Percentiles rank a stretch among this genome's conserved stretches.
Evolutionary conservation across 2,797 vertebrate genomes (phyloP).

Genomic region (Liparis tanakae): DNA sequence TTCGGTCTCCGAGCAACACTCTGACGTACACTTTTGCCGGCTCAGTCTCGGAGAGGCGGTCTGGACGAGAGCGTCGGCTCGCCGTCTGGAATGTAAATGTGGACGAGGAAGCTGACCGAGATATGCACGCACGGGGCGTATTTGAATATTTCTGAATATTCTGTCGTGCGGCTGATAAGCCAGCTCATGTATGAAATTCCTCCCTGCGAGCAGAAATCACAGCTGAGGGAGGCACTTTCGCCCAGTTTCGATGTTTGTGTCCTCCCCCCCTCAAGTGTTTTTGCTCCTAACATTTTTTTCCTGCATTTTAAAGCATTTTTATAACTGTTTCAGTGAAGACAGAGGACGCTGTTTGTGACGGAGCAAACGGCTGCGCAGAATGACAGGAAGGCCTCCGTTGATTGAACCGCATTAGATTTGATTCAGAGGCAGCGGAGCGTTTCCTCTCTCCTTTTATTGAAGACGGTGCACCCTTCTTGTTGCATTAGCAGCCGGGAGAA

Average conservation of each 20-base stretch:
- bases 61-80: constrained; percentile 28
- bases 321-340: constrained; percentile 1
- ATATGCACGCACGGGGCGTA: constrained; percentile 4
- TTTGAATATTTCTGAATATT: constrained; percentile 8
- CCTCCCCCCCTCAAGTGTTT: constrained; percentile 14
- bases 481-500: constrained; percentile 17
- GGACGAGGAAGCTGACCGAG: constrained; percentile 1
- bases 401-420: constrained; percentile 38
- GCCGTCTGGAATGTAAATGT: constrained; percentile 46
- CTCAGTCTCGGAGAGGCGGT: constrained; percentile 16
- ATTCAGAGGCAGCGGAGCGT: constrained; percentile 30
- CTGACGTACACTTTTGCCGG: constrained; percentile 14
- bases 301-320: constrained; percentile 7
- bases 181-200: neutral
- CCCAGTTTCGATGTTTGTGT: neutral
- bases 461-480: constrained; percentile 31
- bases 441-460: constrained; percentile 17
- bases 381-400: constrained; percentile 37
- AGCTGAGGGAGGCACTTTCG: neutral
- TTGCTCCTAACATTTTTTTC: constrained; percentile 15
- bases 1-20: neutral
- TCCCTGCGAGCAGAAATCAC: neutral
- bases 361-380: constrained; percentile 16
- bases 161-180: constrained; percentile 8
- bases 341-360: constrained; percentile 13